Conservation (phyloP, 1,140 invertebrate genomes). For the Trachelipus rathkii region DNA sequence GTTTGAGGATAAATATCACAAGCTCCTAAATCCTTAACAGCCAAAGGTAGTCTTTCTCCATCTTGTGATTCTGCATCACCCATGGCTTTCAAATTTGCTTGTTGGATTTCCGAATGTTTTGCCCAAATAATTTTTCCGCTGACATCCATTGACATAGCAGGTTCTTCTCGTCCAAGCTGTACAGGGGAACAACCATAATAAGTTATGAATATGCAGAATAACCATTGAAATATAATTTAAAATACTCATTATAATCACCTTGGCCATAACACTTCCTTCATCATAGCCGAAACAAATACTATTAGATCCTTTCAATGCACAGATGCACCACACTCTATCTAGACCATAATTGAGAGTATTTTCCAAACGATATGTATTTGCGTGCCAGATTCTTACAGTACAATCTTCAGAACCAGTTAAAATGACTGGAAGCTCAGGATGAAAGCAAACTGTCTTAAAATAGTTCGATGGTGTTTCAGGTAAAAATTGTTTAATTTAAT, state of each 20-base stretch:
- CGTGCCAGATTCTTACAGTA: conserved; percentile 94
- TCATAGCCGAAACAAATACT: conserved; percentile 97
- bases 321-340: conserved; percentile 95
- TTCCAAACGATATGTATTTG: conserved; percentile 93
- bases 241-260: conserved; percentile 51
- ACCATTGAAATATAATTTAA: conserved; percentile 17
- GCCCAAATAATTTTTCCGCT: conserved; percentile 99
- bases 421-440: conserved; percentile 95
- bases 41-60: conserved; percentile 84
- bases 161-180: conserved; percentile 89
- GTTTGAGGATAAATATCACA: conserved; percentile 99
- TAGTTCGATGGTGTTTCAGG: not conserved
- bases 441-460: conserved; percentile 71
- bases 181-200: conserved; percentile 21
- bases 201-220: not conserved
- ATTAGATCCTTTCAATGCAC: conserved; percentile 91
- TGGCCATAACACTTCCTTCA: conserved; percentile 86
- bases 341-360: conserved; percentile 96
- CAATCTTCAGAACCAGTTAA: conserved; percentile 97
- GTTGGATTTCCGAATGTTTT: conserved; percentile 94
- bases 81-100: conserved; percentile 88
- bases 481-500: no score
- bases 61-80: conserved; percentile 71
- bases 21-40: conserved; percentile 97
- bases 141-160: conserved; percentile 97